Base-by-base conservation (phyloP, 1,140 invertebrate genomes). In the Ips nitidus region DNA sequence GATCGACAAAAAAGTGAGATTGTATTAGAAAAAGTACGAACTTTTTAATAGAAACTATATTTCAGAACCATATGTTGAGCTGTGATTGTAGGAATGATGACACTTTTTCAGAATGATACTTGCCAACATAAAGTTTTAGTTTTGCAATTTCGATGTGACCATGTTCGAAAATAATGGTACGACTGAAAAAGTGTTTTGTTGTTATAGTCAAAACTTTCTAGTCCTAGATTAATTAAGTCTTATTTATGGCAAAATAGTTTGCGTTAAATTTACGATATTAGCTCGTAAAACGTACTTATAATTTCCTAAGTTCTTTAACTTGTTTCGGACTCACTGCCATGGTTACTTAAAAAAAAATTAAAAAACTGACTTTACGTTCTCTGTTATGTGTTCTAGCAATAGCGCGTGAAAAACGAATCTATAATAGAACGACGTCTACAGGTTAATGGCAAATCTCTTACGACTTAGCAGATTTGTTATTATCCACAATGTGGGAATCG, bases 1-100 rank as follows among this genome's bases (percentile, higher is more conserved):
- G 78, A 79, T 79, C 76, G 79, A 80, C 79, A 80, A 79, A 80
- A 80, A 80, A 80, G 79, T 80, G 79, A 80, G 79, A 80, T 66
- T 78, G 78, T 72, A 77, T 79, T 79, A 80, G 79, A 69, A 69
- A 57, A 69, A 55, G 74, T 80, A 79, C 73, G 75, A 78, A 73
- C 72, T 74, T 66, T 75, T 71, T 40, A 56, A 63, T 69, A 63
- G 67, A 69, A 22, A 69, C 59, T 62, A 61, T 63, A 63, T 69
- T 63, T 69, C 60, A 38, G 41, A 69, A 69, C 58, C 57, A 71
- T 68, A 72, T 72, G 72, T 77, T 72, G 70, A 75, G 75, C 77
- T 78, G 77, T 78, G 77, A 78, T 78, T 78, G 74, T 76, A 75
- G 74, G 72, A 72, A 72, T 71, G 72, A 70, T 70, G 60, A 73